Base-by-base conservation (phyloP, 2,888 invertebrate genomes). In the Stenchaetothrips biformis region DNA sequence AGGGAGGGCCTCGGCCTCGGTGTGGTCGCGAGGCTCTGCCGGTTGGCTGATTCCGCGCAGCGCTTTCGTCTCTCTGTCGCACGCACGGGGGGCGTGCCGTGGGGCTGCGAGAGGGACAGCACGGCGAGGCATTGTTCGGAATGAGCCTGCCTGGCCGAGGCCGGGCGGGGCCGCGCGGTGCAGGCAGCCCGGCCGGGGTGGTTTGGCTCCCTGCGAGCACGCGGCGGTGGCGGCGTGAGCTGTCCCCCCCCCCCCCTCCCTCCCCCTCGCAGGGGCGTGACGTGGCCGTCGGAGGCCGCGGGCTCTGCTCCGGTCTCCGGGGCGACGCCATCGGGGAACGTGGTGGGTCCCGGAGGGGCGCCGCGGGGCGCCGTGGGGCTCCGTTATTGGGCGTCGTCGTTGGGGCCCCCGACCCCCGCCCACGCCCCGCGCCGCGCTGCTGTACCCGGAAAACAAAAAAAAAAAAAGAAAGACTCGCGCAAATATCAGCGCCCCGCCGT, bases 301-400 rank as follows among this genome's bases (percentile, higher is more conserved):
- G 53, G 53, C 13, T 2, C 53, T 2, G 53, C 53, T 13, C 53
- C 13, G 53, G 53, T 1, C 37, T 37, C 37, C 37, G 37, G 37
- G 37, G 67, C 21, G 67, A 25, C 67, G 67, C 67, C 67, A 74
- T 74, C 67, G 67, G 21, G 25, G 67, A 21, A 74, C 67, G 67
- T 74, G 67, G 67, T 74, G 67, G 67, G 67, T 7, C 67, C 7
- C 25, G 25, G 53, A 4, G 8, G 53, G 9, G 53, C 53, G 13
- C 53, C 18, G 67, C 25, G 67, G 67, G 67, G 67, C 67, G 67
- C 67, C 67, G 8, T 74, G 67, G 67, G 67, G 21, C 67, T 25
- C 21, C 25, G 67, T 74, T 74, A 74, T 74, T 74, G 67, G 67
- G 67, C 67, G 67, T 8, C 67, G 67, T 9, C 67, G 67, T 21